phyloP scores from a whole-genome alignment of 2,113 vertebrate species.

The Salvator merianae region DNA sequence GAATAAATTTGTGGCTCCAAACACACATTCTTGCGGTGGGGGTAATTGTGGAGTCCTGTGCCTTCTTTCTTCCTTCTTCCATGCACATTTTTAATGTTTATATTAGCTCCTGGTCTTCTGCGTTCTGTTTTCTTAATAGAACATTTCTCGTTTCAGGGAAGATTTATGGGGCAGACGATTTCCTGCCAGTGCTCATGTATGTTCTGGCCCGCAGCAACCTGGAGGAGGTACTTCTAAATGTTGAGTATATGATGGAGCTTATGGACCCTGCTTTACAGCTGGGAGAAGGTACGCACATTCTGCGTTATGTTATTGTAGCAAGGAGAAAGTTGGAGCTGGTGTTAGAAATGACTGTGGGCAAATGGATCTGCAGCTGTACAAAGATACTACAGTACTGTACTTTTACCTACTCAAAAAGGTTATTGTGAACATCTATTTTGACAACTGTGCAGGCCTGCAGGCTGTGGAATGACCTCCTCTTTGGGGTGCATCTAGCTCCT shows the following conservation, averaged over 20 bases:
- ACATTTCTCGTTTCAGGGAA: conserved; percentile 78
- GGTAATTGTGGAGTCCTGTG: too few relatives aligned
- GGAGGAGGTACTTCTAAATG: conserved; percentile 83
- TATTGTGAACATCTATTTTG: too few relatives aligned
- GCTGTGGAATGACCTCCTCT: too few relatives aligned
- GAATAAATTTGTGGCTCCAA: too few relatives aligned
- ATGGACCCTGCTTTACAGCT: conserved; percentile 95
- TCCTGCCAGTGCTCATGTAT: conserved; percentile 97
- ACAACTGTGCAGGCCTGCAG: too few relatives aligned
- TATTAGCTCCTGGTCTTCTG: neutral
- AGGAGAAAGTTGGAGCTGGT: too few relatives aligned
- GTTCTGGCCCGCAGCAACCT: conserved; percentile 92
- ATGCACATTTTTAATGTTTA: neutral
- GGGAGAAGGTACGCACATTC: conserved; percentile 85
- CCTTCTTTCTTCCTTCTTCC: neutral
- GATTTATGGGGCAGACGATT: conserved; percentile 91
- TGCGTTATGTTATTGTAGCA: neutral
- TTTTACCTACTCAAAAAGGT: too few relatives aligned
- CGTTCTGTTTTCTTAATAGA: neutral
- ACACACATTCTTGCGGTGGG: neutral
- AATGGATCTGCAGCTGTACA: neutral
- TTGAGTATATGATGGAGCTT: conserved; percentile 99
- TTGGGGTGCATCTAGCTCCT: too few relatives aligned
- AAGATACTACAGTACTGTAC: too few relatives aligned
- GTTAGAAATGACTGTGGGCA: neutral